Base-by-base conservation (phyloP, 2,113 vertebrate species). In the Dasyornis broadbenti region DNA sequence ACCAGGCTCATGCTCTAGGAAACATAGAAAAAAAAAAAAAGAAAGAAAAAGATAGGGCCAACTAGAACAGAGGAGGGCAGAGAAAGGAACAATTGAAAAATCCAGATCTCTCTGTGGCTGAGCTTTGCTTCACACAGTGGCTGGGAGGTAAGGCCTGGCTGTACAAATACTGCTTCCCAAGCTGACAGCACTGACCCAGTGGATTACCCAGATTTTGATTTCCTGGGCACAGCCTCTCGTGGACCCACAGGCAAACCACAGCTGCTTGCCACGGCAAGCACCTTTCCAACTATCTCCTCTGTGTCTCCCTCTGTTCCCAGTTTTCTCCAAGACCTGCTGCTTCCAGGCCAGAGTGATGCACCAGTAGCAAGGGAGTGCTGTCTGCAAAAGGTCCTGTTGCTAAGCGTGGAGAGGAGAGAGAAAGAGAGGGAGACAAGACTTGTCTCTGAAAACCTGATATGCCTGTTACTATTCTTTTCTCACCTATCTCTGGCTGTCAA, bases 191-290 rank as follows among this genome's bases (percentile, higher is more conserved):
- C 8, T 37, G 40, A 53, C 24, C 7, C 3, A 3, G 9, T 14
- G 23, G 19, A 33, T 60, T 56, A 16, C 4, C 2, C 30, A 59
- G 27, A 33, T 3, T 47, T 77, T 15, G 1, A 10, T 49, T 68
- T 70, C 11, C 21, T 27, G 16, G 21, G 1, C 24, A 7, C 8
- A 33, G 37, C 26, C 10, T 53, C 6, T 50, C 3, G 3, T 10
- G 30, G 42, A 52, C 13, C 16, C 19, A 23, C 24, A 24, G 8
- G 8, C 15, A 70, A 78, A 73, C 7, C 17, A 61, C 23, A 73
- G 15, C 4, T 75, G 10, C 24, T 45, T 60, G 30, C 11, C 0
- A 1, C 53, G 26, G 44, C 0, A 0, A 70, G 20, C 15, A 63
- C 4, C 3, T 31, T 57, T 35, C 40, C 78, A 91, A 14, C 42